Evolutionary conservation across 2,888 invertebrate species (phyloP), one percentile per base, ranked within the genome.

Genomic region (Acronicta leporina): DNA sequence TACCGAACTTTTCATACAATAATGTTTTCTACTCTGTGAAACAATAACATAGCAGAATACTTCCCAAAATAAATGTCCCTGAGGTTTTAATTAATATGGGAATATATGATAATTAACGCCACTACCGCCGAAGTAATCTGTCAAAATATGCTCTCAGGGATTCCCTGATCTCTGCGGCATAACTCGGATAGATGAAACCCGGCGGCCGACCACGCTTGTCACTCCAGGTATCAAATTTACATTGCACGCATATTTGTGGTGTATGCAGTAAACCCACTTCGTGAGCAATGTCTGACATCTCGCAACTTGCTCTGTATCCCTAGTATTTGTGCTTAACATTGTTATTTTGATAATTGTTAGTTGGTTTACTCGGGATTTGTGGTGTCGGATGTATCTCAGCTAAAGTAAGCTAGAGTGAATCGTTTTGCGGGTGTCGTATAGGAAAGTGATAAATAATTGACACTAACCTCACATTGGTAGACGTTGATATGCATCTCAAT

Each of bases 221-320:
- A 83, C 86, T 87, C 81, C 68, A 78, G 88, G 89, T 85, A 91
- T 91, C 91, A 92, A 91, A 90, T 91, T 88, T 87, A 89, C 91
- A 90, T 92, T 84, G 88, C 85, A 68, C 83, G 85, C 91, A 92
- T 92, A 87, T 85, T 90, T 93, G 92, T 73, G 92, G 92, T 72
- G 65, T 79, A 79, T 78, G 75, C 72, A 81, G 80, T 75, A 72
- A 80, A 80, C 84, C 84, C 81, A 84, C 84, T 85, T 79, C 81
- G 75, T 27, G 45, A 67, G 76, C 75, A 75, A 81, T 85, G 80
- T 71, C 74, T 70, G 77, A 76, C 74, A 86, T 85, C 81, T 77
- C 73, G 54, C 46, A 63, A 67, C 59, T 73, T 73, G 47, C 68
- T 41, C 16, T 46, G 45, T 56, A 42, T 47, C 47, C 48, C 54